Evolutionary conservation across 2,797 vertebrate genomes (phyloP).

Genomic region (Argya squamiceps): DNA sequence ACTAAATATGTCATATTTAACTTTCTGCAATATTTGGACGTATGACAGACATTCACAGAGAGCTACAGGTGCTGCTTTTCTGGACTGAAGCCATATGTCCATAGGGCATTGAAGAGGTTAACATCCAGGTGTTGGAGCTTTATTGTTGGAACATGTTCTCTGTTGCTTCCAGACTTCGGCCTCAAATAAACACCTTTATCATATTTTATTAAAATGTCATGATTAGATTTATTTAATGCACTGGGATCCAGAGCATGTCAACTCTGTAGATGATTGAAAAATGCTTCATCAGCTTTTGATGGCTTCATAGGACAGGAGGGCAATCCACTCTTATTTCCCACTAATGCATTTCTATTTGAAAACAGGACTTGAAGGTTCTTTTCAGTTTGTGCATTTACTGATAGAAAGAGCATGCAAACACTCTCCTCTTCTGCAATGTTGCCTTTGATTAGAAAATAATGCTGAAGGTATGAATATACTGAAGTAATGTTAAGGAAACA

Average conservation of each 20-base stretch:
- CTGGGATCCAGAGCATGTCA: slow-evolving; percentile 25
- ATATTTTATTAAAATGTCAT: slow-evolving; percentile 69
- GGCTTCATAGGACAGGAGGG: not conserved
- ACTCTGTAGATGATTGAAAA: slow-evolving; percentile 26
- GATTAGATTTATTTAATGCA: slow-evolving; percentile 61
- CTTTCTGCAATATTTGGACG: slow-evolving; percentile 27
- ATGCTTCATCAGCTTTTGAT: slow-evolving; percentile 22
- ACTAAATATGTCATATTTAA: slow-evolving; percentile 2
- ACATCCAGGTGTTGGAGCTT: slow-evolving; percentile 72
- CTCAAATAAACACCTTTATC: slow-evolving; percentile 55
- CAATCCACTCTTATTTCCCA: not conserved
- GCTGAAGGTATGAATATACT: slow-evolving; percentile 17
- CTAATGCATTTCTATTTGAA: not conserved
- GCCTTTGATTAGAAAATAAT: slow-evolving; percentile 59
- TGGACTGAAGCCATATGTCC: slow-evolving; percentile 72
- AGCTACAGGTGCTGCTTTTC: slow-evolving; percentile 73
- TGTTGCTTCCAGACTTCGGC: slow-evolving; percentile 28
- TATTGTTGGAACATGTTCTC: slow-evolving; percentile 39
- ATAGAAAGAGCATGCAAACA: not conserved
- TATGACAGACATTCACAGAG: slow-evolving; percentile 53
- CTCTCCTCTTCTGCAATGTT: not conserved
- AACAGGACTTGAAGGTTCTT: not conserved
- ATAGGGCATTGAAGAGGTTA: slow-evolving; percentile 68
- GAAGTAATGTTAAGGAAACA: slow-evolving; percentile 40
- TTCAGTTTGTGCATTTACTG: not conserved